phyloP scores from a whole-genome alignment of 2,113 vertebrate species.

The Dipodomys spectabilis region DNA sequence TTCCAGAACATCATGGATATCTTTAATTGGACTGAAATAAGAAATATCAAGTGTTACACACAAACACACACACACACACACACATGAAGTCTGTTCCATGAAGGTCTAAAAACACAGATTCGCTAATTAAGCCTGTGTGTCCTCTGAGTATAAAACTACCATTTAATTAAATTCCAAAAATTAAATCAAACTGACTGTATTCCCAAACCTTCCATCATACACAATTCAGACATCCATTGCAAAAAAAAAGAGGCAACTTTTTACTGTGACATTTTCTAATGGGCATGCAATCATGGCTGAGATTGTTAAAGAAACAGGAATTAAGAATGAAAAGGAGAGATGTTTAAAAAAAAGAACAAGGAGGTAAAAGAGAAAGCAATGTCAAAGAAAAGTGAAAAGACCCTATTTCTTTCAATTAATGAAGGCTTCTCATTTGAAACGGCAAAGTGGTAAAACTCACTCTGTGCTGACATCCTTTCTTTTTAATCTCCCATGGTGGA shows the following conservation, averaged over 20 bases:
- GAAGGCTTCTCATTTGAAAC: background rate
- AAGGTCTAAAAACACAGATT: conserved; percentile 77
- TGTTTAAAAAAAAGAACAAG: background rate
- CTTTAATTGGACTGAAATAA: conserved; percentile 94
- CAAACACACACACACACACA: conserved; percentile 41
- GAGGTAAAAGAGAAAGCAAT: background rate
- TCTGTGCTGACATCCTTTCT: background rate
- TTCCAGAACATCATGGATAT: conserved; percentile 95
- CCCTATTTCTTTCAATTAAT: background rate
- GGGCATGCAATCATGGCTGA: background rate
- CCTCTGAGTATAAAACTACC: conserved; percentile 83
- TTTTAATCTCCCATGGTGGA: background rate
- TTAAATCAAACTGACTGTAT: conserved; percentile 83
- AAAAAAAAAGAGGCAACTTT: conserved; percentile 67
- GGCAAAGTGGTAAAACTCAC: background rate
- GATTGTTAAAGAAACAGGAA: background rate
- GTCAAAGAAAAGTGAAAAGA: conserved; percentile 28
- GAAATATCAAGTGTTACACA: conserved; percentile 58
- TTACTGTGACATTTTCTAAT: conserved; percentile 8
- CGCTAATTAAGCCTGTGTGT: conserved; percentile 85
- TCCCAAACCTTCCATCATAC: conserved; percentile 81
- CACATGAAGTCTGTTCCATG: conserved; percentile 53
- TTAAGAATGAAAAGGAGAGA: background rate
- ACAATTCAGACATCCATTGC: conserved; percentile 67
- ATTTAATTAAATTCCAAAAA: conserved; percentile 86